Percentiles rank a stretch among this genome's conserved stretches.
Conservation (phyloP, 2,888 invertebrate species). For the Geophilus truncorum region DNA sequence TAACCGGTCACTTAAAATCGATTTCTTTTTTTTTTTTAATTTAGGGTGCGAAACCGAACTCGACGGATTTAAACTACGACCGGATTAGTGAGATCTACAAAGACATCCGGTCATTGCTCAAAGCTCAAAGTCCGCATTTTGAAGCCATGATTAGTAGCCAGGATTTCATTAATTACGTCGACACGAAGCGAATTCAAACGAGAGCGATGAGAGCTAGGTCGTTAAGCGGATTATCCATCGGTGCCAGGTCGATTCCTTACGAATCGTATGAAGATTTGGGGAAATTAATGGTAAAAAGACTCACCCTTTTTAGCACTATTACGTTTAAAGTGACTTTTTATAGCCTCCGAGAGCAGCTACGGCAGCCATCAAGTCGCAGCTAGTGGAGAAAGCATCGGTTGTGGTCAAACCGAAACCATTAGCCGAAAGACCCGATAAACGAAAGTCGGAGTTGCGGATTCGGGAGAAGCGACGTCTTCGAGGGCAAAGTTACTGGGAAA, state of each 20-base stretch:
- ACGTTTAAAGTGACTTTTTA: neutral
- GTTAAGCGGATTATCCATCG: neutral
- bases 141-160: constrained; percentile 18
- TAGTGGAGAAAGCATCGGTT: neutral
- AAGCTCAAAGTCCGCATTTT: constrained; percentile 28
- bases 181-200: neutral
- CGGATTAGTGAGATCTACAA: constrained; percentile 27
- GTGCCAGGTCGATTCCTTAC: neutral
- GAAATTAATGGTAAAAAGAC: constrained; percentile 17
- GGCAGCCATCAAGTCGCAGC: neutral
- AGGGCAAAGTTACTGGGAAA: constrained; percentile 22
- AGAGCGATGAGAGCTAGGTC: neutral
- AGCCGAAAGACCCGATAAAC: neutral
- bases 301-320: neutral
- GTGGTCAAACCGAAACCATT: neutral
- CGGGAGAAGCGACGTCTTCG: neutral
- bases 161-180: constrained; percentile 14
- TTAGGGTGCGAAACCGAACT: neutral
- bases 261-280: constrained; percentile 29
- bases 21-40: neutral
- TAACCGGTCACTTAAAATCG: neutral
- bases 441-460: neutral
- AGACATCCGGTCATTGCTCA: constrained; percentile 28
- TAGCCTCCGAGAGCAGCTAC: neutral
- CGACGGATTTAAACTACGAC: constrained; percentile 21